Conservation (phyloP, 37 sponge, comb jelly and placozoan species). For the Crambe crambe region DNA sequence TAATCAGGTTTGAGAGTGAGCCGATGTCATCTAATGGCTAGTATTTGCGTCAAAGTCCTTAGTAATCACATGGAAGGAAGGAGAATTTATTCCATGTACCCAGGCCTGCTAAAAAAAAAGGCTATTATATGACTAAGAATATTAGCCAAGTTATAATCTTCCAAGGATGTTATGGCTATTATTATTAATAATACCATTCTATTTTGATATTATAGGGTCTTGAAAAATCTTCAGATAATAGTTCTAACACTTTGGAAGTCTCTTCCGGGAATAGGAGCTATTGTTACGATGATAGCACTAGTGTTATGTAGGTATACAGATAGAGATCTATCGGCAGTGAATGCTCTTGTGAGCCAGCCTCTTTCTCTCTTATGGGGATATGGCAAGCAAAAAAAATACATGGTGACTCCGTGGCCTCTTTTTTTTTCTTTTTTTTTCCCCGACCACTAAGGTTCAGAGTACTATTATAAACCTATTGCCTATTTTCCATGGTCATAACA, state of each 20-base stretch:
- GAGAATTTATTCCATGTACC: too few relatives aligned
- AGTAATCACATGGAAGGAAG: too few relatives aligned
- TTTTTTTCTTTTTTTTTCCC: neutral
- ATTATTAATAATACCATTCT: too few relatives aligned
- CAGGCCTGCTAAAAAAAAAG: too few relatives aligned
- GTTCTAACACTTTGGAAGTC: constrained; percentile 77
- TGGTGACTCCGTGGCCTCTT: neutral
- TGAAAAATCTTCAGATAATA: constrained; percentile 85
- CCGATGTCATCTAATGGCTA: too few relatives aligned
- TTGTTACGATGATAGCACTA: constrained; percentile 74
- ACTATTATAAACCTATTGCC: neutral
- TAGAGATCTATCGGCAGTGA: too few relatives aligned
- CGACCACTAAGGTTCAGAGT: neutral
- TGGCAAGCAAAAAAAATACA: neutral
- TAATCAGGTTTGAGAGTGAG: constrained; percentile 45
- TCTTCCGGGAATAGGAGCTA: constrained; percentile 82
- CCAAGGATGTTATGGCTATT: too few relatives aligned
- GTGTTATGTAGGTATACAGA: constrained; percentile 62
- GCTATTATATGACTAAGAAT: too few relatives aligned
- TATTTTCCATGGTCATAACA: neutral
- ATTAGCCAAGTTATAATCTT: too few relatives aligned
- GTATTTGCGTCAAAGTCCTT: too few relatives aligned
- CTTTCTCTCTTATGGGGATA: neutral
- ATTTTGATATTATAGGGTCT: constrained; percentile 36
- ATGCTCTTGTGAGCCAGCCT: neutral